phyloP scores from a whole-genome alignment of 2,113 vertebrate genomes.

The Scartelaos histophorus region DNA sequence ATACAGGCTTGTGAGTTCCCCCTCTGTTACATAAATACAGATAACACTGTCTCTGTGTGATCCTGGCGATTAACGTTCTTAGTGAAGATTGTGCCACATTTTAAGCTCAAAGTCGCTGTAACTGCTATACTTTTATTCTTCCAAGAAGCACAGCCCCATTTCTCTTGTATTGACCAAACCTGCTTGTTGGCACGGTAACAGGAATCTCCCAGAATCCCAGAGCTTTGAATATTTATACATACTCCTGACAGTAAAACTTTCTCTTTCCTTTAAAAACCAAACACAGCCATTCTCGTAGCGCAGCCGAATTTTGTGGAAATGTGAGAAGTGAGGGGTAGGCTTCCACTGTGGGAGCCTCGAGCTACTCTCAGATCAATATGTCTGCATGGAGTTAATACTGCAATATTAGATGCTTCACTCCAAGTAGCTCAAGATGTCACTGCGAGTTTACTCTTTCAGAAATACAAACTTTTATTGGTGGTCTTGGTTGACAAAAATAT shows the following conservation, averaged over 20 bases:
- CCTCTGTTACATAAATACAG: not conserved
- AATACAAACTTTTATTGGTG: not conserved
- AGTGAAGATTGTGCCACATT: not conserved
- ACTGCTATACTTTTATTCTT: not conserved
- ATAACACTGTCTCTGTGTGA: not conserved
- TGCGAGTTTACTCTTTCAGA: not conserved
- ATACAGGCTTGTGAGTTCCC: too few species aligned
- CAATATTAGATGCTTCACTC: constrained; percentile 33
- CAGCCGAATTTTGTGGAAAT: constrained; percentile 27
- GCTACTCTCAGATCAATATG: constrained; percentile 46
- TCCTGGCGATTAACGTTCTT: not conserved
- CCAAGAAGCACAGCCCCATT: not conserved
- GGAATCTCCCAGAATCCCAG: constrained; percentile 1
- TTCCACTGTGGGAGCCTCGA: constrained; percentile 34
- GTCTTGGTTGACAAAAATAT: not conserved
- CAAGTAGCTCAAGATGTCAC: constrained; percentile 15
- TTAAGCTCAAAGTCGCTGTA: not conserved
- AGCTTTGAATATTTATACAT: constrained; percentile 2
- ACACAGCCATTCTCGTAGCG: constrained; percentile 18
- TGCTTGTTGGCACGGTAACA: constrained; percentile 1
- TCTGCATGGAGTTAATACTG: constrained; percentile 35
- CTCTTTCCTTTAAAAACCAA: not conserved
- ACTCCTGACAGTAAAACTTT: constrained; percentile 9
- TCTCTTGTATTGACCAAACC: constrained; percentile 5
- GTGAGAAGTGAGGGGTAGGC: constrained; percentile 30